These are phyloP conservation scores for Actinostola sp. DNA, from an alignment of 92 coral and sea anemone genomes.

Conservation along the genomic window DNA sequence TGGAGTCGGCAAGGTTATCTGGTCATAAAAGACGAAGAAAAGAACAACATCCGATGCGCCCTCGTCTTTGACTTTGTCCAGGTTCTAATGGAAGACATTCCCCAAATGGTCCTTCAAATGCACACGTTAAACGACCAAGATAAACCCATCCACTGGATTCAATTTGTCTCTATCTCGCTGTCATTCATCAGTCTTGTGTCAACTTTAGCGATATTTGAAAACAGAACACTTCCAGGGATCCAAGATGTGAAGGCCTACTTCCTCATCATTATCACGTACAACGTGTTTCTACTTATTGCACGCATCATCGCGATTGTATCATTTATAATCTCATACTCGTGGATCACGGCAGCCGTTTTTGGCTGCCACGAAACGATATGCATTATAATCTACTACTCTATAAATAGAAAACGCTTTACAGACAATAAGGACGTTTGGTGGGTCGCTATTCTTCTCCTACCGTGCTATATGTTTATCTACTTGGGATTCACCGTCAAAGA, in stretches of 20 bases:
- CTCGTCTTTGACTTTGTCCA: constrained; percentile 54
- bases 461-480: constrained; percentile 64
- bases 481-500: constrained; percentile 72
- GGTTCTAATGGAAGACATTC: constrained; percentile 66
- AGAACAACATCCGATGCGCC: constrained; percentile 37
- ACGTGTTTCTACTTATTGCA: constrained; percentile 59
- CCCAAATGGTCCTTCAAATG: constrained; percentile 66
- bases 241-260: constrained; percentile 29
- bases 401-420: constrained; percentile 48
- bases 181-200: constrained; percentile 56
- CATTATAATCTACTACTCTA: constrained; percentile 39
- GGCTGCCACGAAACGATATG: constrained; percentile 53
- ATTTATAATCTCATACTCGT: constrained; percentile 54
- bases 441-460: constrained; percentile 61
- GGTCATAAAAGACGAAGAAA: constrained; percentile 43
- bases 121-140: constrained; percentile 51
- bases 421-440: constrained; percentile 74
- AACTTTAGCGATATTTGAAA: constrained; percentile 55
- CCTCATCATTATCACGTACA: constrained; percentile 44
- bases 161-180: constrained; percentile 44
- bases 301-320: constrained; percentile 63
- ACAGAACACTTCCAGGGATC: constrained; percentile 42
- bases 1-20: constrained; percentile 51
- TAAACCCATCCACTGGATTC: constrained; percentile 41
- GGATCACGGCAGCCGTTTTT: constrained; percentile 53